These are phyloP conservation scores for Phoeniculus purpureus DNA, from an alignment of 2,797 vertebrate genomes.

Conservation along the genomic window DNA sequence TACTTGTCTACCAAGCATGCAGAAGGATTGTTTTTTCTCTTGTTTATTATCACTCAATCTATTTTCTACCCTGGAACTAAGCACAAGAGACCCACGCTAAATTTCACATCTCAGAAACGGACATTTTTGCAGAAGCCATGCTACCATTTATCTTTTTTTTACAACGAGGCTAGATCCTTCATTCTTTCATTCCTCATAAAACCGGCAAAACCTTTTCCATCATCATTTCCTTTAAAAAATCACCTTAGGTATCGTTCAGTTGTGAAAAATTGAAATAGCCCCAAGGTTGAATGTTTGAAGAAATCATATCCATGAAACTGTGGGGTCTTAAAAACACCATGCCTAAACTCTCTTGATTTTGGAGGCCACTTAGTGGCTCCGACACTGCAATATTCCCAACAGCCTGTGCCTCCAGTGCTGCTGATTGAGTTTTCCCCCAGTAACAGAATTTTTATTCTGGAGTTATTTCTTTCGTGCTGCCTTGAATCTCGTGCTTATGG, in stretches of 20 bases:
- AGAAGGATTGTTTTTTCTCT: conserved; percentile 26
- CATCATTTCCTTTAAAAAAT: conserved; percentile 26
- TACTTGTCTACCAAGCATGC: conserved; percentile 10
- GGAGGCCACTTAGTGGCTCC: neutral
- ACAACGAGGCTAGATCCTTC: neutral
- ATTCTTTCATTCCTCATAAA: neutral
- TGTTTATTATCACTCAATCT: conserved; percentile 25
- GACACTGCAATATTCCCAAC: neutral
- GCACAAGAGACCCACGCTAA: conserved; percentile 15
- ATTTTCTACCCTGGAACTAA: conserved; percentile 16
- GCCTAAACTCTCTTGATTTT: neutral
- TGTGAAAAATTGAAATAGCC: conserved; percentile 19
- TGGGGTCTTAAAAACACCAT: neutral
- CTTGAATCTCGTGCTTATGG: neutral
- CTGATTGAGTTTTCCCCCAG: neutral
- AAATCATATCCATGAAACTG: neutral
- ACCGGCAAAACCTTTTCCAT: neutral
- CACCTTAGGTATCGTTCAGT: neutral
- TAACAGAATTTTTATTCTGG: neutral
- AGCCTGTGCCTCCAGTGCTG: accelerated
- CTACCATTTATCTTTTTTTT: neutral
- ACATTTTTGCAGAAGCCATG: conserved; percentile 8
- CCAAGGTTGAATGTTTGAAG: neutral
- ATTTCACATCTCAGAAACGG: conserved; percentile 42
- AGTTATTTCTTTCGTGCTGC: neutral